A percentile compares a stretch with the other conserved stretches of the same genome.
These are phyloP conservation scores for Pyxicephalus adspersus DNA, from an alignment of 2,113 vertebrate genomes.

Conservation along the genomic window DNA sequence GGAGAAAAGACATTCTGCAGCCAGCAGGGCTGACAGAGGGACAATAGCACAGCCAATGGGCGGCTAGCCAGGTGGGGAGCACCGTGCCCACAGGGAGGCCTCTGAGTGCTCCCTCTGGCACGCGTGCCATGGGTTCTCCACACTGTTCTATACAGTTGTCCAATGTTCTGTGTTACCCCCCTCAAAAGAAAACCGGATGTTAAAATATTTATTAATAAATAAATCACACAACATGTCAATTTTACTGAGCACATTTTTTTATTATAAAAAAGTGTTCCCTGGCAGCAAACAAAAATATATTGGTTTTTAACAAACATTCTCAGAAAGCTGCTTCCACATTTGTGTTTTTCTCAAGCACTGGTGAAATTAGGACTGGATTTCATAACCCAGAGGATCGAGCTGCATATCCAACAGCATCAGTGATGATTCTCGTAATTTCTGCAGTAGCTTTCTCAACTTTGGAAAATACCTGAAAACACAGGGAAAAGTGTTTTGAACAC, in stretches of 20 bases:
- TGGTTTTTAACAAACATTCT: background rate
- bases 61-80: too few relatives aligned
- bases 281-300: background rate
- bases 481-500: background rate
- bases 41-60: too few relatives aligned
- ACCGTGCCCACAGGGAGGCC: too few relatives aligned
- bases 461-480: conserved; percentile 84
- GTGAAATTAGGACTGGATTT: conserved; percentile 75
- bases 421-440: conserved; percentile 87
- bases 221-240: conserved; percentile 70
- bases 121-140: too few relatives aligned
- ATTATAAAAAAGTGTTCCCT: conserved; percentile 68
- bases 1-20: too few relatives aligned
- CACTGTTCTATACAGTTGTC: too few relatives aligned
- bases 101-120: too few relatives aligned
- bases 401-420: conserved; percentile 85
- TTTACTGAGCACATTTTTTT: background rate
- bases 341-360: conserved; percentile 64
- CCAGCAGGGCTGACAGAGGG: too few relatives aligned
- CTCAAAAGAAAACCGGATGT: too few relatives aligned
- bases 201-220: too few relatives aligned
- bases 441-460: conserved; percentile 85
- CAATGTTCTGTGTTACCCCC: too few relatives aligned
- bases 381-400: conserved; percentile 88
- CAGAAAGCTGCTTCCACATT: conserved; percentile 45